Evolutionary conservation across 1,140 invertebrate species (phyloP).

Genomic region (Alviniconcha marisindica): DNA sequence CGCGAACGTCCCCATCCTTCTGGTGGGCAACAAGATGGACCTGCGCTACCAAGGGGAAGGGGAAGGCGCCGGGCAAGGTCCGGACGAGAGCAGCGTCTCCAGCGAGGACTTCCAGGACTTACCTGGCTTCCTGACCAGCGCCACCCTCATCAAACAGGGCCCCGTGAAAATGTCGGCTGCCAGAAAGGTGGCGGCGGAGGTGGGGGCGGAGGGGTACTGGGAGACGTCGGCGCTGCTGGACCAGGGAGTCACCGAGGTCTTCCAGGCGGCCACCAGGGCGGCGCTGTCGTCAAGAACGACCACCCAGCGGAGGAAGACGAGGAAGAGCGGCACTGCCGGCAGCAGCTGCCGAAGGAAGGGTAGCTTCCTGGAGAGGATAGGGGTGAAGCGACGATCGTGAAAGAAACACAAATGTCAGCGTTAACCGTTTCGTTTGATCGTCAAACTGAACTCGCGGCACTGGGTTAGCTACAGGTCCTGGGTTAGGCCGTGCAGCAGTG

Average conservation of each 20-base stretch:
- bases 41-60: conserved; percentile 90
- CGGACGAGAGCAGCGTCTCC: neutral
- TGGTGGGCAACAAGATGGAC: conserved; percentile 81
- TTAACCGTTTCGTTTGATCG: no score
- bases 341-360: neutral
- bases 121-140: conserved; percentile 37
- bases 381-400: neutral
- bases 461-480: no score
- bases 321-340: neutral
- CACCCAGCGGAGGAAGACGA: neutral
- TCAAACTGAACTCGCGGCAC: no score
- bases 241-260: conserved; percentile 67
- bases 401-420: no score
- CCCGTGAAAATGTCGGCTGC: conserved; percentile 57
- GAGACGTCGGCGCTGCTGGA: conserved; percentile 69
- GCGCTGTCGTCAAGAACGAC: neutral
- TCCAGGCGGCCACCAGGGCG: conserved; percentile 60
- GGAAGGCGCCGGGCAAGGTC: neutral
- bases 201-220: conserved; percentile 60
- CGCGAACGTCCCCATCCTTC: conserved; percentile 95
- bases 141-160: conserved; percentile 86
- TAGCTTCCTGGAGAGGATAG: conserved; percentile 5
- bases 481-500: no score
- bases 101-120: neutral
- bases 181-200: conserved; percentile 46